A percentile compares a stretch with the other conserved stretches of the same genome.
Conservation (phyloP, 2,113 vertebrate genomes). For the Pomatorhinus ruficollis region DNA sequence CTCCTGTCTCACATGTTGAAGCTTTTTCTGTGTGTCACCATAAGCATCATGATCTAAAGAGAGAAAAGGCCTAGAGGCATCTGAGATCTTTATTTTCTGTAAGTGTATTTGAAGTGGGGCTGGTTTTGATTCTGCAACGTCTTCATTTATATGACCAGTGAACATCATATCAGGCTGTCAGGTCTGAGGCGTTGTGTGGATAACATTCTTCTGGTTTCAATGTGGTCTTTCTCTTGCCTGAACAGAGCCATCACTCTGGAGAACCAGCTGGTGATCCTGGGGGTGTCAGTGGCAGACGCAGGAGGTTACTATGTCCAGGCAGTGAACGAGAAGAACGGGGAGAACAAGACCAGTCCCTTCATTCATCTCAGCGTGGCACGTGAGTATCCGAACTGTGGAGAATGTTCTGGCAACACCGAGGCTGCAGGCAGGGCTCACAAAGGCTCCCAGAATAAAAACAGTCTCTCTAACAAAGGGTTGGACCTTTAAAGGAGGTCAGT, state of each 20-base stretch:
- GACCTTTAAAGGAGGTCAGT: not conserved
- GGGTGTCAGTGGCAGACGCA: slow-evolving; percentile 66
- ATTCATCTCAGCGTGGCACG: slow-evolving; percentile 81
- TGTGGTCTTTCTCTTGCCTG: not conserved
- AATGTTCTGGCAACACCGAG: not conserved
- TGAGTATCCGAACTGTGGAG: slow-evolving; percentile 57
- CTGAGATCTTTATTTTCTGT: not conserved
- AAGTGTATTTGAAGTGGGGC: not conserved
- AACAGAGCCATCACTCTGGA: slow-evolving; percentile 86
- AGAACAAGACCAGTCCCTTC: slow-evolving; percentile 85
- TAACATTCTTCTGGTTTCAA: not conserved
- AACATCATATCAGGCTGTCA: not conserved
- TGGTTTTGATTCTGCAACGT: accelerated
- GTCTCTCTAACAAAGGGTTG: not conserved
- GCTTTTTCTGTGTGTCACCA: not conserved
- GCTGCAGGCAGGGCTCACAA: not conserved
- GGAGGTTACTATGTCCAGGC: slow-evolving; percentile 88
- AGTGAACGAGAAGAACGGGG: slow-evolving; percentile 88
- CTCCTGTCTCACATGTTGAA: not conserved
- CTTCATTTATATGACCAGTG: not conserved
- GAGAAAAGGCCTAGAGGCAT: not conserved
- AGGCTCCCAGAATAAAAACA: not conserved
- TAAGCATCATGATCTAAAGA: not conserved
- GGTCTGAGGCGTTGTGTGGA: not conserved
- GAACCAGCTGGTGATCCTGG: slow-evolving; percentile 90